Evolutionary conservation across 2,113 vertebrate species (phyloP), one percentile per base, ranked within the genome.

Genomic region (Tragelaphus imberbis): DNA sequence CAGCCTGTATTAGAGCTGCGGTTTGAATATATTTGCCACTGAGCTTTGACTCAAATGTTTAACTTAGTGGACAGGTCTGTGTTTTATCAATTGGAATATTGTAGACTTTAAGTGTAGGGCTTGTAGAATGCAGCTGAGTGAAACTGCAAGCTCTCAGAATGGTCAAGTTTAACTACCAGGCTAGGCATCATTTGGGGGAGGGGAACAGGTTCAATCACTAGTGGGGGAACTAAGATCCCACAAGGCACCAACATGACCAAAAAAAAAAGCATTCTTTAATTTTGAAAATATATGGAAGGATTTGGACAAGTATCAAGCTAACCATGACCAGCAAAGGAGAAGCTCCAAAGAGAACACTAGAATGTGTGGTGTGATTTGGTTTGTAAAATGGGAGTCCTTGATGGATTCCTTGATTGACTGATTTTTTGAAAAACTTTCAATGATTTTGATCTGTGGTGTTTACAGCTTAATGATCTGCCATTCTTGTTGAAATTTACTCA

Each of bases 401-500:
- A 97, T 90, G 96, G 93, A 96, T 93, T 89, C 49, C 55, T 90
- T 91, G 90, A 97, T 96, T 94, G 96, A 94, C 96, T 90, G 30
- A 82, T 96, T 79, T 81, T 89, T 82, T 15, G 36, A 11, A 84
- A 71, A 90, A 49, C 92, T 87, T 97, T 98, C 90, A 79, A 90
- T 97, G 97, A 63, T 96, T 84, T 97, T 97, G 97, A 98, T 98
- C 95, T 94, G 81, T 95, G 90, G 80, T 79, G 84, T 98, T 98
- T 96, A 97, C 89, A 94, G 93, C 97, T 98, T 98, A 97, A 98
- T 98, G 98, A 98, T 97, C 97, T 93, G 95, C 84, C 87, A n/a
- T 98, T 99, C 96, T 88, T 96, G 44, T 91, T 97, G 90, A 99
- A 99, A 99, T 98, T 98, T 99, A 99, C 98, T 98, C 97, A 97